These are phyloP conservation scores for Sciurus niger DNA, from an alignment of 2,113 vertebrate species.

Conservation along the genomic window DNA sequence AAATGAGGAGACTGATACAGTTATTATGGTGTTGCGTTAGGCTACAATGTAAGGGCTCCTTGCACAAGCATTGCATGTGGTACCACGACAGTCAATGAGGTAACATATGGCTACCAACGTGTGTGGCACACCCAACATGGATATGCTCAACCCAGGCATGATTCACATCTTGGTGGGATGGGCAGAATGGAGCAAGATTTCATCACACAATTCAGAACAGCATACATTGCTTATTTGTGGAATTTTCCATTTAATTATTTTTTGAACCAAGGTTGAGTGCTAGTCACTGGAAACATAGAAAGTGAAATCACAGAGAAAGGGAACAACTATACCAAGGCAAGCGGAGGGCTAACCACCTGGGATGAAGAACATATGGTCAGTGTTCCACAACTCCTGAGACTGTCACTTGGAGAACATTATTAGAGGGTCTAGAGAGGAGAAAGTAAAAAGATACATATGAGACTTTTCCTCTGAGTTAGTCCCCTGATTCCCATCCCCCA, in stretches of 20 bases:
- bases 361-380: not conserved
- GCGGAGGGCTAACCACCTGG: not conserved
- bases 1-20: not conserved
- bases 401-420: not conserved
- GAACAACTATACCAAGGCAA: not conserved
- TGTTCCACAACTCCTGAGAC: not conserved
- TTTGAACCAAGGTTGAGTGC: not conserved
- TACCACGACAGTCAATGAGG: not conserved
- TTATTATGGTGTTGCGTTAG: not conserved
- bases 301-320: not conserved
- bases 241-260: not conserved
- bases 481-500: rapidly evolving
- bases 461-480: not conserved
- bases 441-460: not conserved
- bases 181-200: not conserved
- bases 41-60: too few relatives aligned
- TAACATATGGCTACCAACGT: not conserved
- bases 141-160: not conserved
- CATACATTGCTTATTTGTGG: not conserved
- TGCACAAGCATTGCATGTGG: not conserved
- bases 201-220: not conserved
- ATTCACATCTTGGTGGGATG: not conserved
- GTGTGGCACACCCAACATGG: not conserved
- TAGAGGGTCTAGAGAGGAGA: not conserved
- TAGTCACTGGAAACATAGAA: not conserved